A percentile compares a stretch with the other conserved stretches of the same genome.
Conservation (phyloP, 1,140 invertebrate species). For the Trialeurodes vaporariorum region DNA sequence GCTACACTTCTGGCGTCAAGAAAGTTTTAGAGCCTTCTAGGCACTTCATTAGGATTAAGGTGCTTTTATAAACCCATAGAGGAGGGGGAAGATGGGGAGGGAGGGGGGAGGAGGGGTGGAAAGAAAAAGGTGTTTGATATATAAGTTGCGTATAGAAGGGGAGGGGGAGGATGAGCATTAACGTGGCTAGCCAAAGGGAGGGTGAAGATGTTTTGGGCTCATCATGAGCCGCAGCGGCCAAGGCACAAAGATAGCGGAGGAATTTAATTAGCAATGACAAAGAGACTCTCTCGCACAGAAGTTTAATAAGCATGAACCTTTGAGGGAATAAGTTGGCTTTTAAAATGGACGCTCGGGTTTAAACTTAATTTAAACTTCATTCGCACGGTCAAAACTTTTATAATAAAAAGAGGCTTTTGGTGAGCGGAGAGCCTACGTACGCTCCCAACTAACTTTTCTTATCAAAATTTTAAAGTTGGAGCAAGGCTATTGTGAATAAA, state of each 20-base stretch:
- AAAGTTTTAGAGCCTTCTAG: too few species aligned
- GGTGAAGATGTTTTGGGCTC: too few species aligned
- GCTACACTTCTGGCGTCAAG: too few species aligned
- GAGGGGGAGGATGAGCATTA: too few species aligned
- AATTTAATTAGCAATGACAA: background rate
- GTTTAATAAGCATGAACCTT: background rate
- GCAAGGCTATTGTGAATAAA: background rate
- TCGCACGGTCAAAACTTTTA: background rate
- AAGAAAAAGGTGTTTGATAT: too few species aligned
- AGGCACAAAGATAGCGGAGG: background rate
- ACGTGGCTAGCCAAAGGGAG: too few species aligned
- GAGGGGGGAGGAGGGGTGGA: too few species aligned
- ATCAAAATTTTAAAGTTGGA: background rate
- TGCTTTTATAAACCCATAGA: too few species aligned
- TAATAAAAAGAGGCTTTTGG: background rate
- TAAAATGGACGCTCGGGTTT: background rate
- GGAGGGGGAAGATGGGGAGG: too few species aligned
- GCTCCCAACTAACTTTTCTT: background rate
- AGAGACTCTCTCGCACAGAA: background rate
- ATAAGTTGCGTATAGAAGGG: too few species aligned
- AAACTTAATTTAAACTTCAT: slow-evolving; percentile 1
- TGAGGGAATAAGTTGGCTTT: background rate
- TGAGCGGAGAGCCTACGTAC: background rate
- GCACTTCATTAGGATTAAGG: too few species aligned
- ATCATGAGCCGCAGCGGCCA: too few species aligned